phyloP scores from a whole-genome alignment of 2,888 invertebrate genomes.

The Cheilosia grossa region DNA sequence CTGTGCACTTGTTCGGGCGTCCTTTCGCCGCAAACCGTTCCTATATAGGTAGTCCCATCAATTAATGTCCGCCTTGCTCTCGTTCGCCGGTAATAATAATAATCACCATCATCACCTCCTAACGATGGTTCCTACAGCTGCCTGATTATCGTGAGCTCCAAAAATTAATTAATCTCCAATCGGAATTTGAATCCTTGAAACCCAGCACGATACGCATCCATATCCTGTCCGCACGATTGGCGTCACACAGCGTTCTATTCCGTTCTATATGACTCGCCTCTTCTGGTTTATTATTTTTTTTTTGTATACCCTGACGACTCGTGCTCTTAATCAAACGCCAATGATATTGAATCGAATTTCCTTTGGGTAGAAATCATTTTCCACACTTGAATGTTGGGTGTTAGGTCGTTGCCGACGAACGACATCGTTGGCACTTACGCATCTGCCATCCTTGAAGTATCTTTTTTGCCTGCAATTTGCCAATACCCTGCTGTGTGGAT shows the following conservation, averaged over 20 bases:
- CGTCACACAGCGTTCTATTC: conserved; percentile 1
- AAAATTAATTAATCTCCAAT: conserved; percentile 70
- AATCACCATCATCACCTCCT: conserved; percentile 25
- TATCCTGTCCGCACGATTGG: conserved; percentile 47
- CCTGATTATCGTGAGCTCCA: conserved; percentile 43
- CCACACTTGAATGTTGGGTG: conserved; percentile 7
- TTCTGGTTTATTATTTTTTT: conserved; percentile 11
- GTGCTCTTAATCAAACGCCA: conserved; percentile 71
- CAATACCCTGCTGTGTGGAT: conserved; percentile 19
- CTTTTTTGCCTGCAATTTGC: conserved; percentile 55
- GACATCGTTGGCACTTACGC: conserved; percentile 24
- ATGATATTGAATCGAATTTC: conserved; percentile 70
- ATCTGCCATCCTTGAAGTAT: conserved; percentile 32
- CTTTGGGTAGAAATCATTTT: conserved; percentile 51
- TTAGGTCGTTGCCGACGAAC: conserved; percentile 14
- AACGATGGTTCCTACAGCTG: conserved; percentile 13
- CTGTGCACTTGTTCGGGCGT: conserved; percentile 12
- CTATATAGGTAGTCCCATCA: conserved; percentile 7
- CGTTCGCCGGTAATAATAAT: conserved; percentile 6
- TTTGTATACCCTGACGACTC: conserved; percentile 24
- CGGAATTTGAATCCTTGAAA: conserved; percentile 66
- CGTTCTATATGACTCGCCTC: not conserved
- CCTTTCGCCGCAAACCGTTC: not conserved
- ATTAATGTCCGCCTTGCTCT: conserved; percentile 18
- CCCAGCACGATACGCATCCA: conserved; percentile 30